These are phyloP conservation scores for Propithecus perrieri DNA, from an alignment of 2,797 vertebrate genomes.

Conservation along the genomic window DNA sequence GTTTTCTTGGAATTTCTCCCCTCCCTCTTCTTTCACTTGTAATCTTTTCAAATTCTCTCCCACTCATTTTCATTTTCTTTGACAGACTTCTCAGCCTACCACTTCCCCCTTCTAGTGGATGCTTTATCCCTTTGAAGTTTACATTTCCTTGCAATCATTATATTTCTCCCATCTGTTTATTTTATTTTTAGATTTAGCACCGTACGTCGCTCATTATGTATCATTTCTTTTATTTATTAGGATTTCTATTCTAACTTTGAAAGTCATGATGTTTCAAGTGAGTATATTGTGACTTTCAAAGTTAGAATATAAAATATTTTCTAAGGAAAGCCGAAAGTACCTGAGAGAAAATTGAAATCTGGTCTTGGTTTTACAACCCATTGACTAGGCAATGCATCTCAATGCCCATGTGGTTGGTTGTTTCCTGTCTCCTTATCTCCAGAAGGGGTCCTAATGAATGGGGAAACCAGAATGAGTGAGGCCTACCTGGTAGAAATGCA, in stretches of 20 bases:
- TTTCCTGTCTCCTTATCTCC: not conserved
- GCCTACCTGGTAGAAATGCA: not conserved
- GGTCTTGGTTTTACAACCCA: not conserved
- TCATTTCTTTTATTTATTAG: slow-evolving; percentile 18
- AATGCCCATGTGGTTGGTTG: not conserved
- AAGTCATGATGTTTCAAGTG: not conserved
- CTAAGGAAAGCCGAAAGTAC: not conserved
- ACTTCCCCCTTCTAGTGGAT: not conserved
- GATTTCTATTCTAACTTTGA: not conserved
- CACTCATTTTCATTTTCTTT: not conserved
- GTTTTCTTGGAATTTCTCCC: not conserved
- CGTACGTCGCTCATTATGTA: not conserved
- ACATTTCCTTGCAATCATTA: not conserved
- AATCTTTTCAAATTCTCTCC: not conserved
- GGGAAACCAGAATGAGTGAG: not conserved
- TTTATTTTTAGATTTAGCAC: not conserved
- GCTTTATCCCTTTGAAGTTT: not conserved
- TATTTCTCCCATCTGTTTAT: not conserved
- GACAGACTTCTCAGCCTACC: not conserved
- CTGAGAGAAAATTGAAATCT: slow-evolving; percentile 1
- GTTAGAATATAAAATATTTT: not conserved
- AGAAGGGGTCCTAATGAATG: not conserved
- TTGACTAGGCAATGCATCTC: not conserved
- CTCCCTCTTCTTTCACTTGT: not conserved
- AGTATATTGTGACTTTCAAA: not conserved